Percentiles rank a stretch among this genome's conserved stretches.
Evolutionary conservation across 2,113 vertebrate species (phyloP).

Genomic region (Smithornis capensis): DNA sequence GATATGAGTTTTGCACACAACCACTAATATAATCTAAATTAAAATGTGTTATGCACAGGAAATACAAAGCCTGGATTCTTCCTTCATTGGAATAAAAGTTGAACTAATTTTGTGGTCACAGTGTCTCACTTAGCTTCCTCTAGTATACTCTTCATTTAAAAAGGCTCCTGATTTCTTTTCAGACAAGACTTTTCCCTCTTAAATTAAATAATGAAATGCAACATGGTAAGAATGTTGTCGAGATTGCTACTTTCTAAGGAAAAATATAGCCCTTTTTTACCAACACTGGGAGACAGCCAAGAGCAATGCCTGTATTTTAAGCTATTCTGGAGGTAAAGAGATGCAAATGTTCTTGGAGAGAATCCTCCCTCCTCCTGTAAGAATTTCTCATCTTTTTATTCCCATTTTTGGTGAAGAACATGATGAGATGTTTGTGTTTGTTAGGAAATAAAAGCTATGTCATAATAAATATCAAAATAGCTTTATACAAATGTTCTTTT

Average conservation of each 20-base stretch:
- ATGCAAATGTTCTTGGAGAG: neutral
- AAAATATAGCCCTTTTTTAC: neutral
- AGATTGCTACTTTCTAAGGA: neutral
- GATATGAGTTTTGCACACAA: neutral
- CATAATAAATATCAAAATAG: neutral
- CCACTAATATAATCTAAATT: neutral
- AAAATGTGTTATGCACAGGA: neutral
- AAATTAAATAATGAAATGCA: constrained; percentile 32
- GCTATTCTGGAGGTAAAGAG: neutral
- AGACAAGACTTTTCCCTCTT: constrained; percentile 22
- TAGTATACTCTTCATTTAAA: neutral
- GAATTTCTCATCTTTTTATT: neutral
- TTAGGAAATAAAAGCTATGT: neutral
- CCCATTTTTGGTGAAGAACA: neutral
- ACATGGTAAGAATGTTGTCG: neutral
- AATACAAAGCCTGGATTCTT: neutral
- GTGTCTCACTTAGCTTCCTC: neutral
- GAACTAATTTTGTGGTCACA: neutral
- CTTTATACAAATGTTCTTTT: neutral
- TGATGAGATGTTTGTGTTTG: neutral
- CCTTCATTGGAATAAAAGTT: neutral
- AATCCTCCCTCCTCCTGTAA: neutral
- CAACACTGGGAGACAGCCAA: neutral
- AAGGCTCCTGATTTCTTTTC: constrained; percentile 27
- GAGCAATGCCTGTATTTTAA: neutral